A percentile compares a stretch with the other conserved stretches of the same genome.
Evolutionary conservation across 2,888 invertebrate species (phyloP).

Genomic region (Yponomeuta cagnagella): DNA sequence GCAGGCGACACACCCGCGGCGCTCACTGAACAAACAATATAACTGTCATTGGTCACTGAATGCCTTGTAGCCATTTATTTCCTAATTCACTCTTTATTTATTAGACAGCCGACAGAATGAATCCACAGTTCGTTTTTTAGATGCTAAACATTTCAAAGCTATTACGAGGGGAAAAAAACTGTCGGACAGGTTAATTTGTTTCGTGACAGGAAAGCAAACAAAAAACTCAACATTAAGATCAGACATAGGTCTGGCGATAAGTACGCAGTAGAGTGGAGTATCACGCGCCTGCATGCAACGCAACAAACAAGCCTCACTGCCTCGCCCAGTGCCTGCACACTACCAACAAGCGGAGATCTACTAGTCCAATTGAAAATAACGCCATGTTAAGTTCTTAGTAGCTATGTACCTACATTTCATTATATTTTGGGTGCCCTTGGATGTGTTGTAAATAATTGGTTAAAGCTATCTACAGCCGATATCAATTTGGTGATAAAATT

Average conservation of each 20-base stretch:
- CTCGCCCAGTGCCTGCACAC: background rate
- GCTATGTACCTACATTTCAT: background rate
- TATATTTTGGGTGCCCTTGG: background rate
- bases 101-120: background rate
- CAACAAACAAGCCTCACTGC: too few relatives aligned
- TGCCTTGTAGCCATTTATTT: background rate
- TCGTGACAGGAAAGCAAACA: background rate
- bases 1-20: background rate
- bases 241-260: background rate
- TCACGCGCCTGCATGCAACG: too few relatives aligned
- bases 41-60: background rate
- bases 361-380: too few relatives aligned
- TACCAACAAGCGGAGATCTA: background rate
- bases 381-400: too few relatives aligned
- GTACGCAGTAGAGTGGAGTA: background rate
- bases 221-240: background rate
- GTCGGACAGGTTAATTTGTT: background rate
- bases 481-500: conserved; percentile 10
- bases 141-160: background rate
- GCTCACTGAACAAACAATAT: background rate
- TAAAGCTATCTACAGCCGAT: conserved; percentile 4
- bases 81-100: background rate
- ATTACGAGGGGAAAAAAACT: background rate
- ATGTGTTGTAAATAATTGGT: background rate
- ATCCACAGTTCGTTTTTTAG: background rate